These are phyloP conservation scores for Siderastrea radians DNA, from an alignment of 92 coral and sea anemone genomes.

Conservation along the genomic window DNA sequence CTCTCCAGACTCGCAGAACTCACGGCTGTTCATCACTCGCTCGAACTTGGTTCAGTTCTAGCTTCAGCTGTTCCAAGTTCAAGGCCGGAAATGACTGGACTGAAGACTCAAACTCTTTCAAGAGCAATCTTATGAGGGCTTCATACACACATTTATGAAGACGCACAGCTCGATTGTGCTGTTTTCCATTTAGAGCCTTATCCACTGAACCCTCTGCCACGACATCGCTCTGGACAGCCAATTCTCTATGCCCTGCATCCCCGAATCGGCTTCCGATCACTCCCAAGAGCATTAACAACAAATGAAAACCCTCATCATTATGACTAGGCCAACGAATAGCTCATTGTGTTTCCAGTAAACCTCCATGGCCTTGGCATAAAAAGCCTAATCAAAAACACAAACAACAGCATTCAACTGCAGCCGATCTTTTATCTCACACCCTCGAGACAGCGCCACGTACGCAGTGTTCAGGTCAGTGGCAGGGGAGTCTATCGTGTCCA, in stretches of 20 bases:
- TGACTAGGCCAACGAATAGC: slow-evolving; percentile 57
- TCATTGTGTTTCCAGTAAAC: slow-evolving; percentile 74
- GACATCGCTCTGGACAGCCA: slow-evolving; percentile 64
- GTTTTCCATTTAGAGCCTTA: slow-evolving; percentile 49
- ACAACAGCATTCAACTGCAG: slow-evolving; percentile 70
- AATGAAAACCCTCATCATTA: slow-evolving; percentile 85
- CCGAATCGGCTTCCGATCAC: slow-evolving; percentile 64
- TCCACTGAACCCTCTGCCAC: slow-evolving; percentile 64
- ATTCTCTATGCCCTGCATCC: slow-evolving; percentile 69
- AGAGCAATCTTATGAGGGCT: slow-evolving; percentile 58
- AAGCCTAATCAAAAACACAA: slow-evolving; percentile 82
- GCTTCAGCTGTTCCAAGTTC: slow-evolving; percentile 57
- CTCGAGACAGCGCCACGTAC: slow-evolving; percentile 76
- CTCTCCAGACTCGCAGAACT: slow-evolving; percentile 31
- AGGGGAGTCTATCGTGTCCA: slow-evolving; percentile 77
- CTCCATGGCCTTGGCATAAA: slow-evolving; percentile 82
- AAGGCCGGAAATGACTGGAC: slow-evolving; percentile 30
- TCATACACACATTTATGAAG: slow-evolving; percentile 79
- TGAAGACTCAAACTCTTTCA: slow-evolving; percentile 58
- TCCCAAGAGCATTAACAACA: slow-evolving; percentile 74
- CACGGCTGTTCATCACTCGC: slow-evolving; percentile 47
- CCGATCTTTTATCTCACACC: slow-evolving; percentile 75
- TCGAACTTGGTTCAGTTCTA: slow-evolving; percentile 60
- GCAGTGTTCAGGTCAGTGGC: slow-evolving; percentile 84
- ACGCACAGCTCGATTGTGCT: slow-evolving; percentile 60